A percentile compares a stretch with the other conserved stretches of the same genome.
Conservation (phyloP, 2,113 vertebrate species). For the Gorsachius goisagi region DNA sequence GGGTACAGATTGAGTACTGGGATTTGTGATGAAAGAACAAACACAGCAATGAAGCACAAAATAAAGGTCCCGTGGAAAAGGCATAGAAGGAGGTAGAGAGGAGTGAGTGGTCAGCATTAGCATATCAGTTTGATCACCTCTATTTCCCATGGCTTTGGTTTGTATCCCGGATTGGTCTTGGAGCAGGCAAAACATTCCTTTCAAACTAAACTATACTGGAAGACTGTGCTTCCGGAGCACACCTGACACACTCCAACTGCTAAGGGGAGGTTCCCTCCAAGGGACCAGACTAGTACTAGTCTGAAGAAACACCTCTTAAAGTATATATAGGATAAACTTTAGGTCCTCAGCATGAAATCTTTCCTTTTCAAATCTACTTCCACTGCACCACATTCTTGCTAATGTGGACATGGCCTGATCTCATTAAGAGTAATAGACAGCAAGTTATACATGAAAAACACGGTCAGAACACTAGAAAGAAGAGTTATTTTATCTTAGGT, state of each 20-base stretch:
- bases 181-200: background rate
- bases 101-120: background rate
- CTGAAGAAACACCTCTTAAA: background rate
- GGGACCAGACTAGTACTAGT: background rate
- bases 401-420: background rate
- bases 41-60: background rate
- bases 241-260: background rate
- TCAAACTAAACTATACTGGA: background rate
- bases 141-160: background rate
- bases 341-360: background rate
- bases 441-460: background rate
- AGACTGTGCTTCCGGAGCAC: background rate
- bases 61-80: background rate
- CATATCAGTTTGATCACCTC: background rate
- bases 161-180: background rate
- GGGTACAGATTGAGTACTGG: background rate
- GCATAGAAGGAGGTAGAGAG: background rate
- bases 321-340: background rate
- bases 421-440: background rate
- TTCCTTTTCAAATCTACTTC: background rate
- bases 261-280: background rate
- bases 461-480: too few relatives aligned
- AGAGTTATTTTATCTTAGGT: background rate
- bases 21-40: background rate
- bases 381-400: background rate